A percentile compares a stretch with the other conserved stretches of the same genome.
These are phyloP conservation scores for Platycnemis pennipes DNA, from an alignment of 2,888 invertebrate genomes.

Conservation along the genomic window DNA sequence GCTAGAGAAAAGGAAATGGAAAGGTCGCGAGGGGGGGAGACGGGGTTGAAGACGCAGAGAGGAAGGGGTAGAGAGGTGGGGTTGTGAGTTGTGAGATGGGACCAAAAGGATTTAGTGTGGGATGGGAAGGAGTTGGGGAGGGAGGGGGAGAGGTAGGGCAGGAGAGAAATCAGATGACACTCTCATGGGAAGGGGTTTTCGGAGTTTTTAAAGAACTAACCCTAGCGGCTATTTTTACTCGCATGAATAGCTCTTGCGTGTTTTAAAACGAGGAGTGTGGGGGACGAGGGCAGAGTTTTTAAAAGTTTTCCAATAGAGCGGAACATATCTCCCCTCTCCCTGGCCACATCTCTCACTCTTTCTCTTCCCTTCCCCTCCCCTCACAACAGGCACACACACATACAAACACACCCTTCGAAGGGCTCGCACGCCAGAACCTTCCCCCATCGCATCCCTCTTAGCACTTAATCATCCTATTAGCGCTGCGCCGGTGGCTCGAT, in stretches of 20 bases:
- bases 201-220: not conserved
- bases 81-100: not conserved
- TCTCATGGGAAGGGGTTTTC: conserved; percentile 1
- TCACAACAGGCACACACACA: not conserved
- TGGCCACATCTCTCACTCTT: not conserved
- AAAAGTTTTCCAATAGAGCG: conserved; percentile 35
- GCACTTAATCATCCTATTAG: conserved; percentile 54
- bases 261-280: not conserved
- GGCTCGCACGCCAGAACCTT: not conserved
- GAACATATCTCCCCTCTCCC: not conserved
- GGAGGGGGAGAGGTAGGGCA: not conserved
- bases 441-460: not conserved
- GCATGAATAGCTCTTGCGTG: conserved; percentile 42
- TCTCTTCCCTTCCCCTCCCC: not conserved
- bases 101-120: not conserved
- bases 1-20: not conserved
- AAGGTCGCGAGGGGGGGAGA: not conserved
- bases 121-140: not conserved
- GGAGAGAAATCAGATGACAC: not conserved
- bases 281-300: not conserved
- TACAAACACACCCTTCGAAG: not conserved
- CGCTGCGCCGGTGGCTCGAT: conserved; percentile 46
- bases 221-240: conserved; percentile 4
- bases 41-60: not conserved
- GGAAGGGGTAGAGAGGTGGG: not conserved